These are phyloP conservation scores for Sebastes baramenuke DNA, from an alignment of 2,797 vertebrate species.

Conservation along the genomic window DNA sequence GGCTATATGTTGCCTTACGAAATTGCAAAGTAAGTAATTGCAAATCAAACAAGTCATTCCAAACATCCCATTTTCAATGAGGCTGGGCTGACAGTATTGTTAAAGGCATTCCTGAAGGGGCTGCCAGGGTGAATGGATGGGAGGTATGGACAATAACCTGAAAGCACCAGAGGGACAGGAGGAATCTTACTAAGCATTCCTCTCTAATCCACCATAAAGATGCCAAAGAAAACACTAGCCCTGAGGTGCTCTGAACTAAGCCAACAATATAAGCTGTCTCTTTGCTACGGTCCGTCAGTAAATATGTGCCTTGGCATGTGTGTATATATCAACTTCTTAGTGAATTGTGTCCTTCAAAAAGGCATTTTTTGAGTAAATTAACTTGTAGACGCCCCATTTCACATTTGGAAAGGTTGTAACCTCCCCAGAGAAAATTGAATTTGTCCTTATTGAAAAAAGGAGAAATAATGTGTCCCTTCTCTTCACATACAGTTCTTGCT, in stretches of 20 bases:
- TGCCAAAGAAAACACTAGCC: constrained; percentile 75
- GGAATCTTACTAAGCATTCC: constrained; percentile 83
- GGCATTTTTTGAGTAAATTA: constrained; percentile 11
- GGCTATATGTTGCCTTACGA: constrained; percentile 37
- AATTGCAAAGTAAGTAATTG: constrained; percentile 65
- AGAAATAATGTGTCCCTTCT: not conserved
- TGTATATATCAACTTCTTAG: constrained; percentile 9
- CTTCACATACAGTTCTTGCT: not conserved
- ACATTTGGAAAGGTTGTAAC: not conserved
- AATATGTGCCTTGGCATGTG: constrained; percentile 51
- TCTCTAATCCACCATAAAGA: constrained; percentile 81
- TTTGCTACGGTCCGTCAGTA: constrained; percentile 41
- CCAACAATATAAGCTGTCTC: constrained; percentile 70
- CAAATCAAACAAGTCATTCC: constrained; percentile 76
- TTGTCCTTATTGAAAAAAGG: not conserved
- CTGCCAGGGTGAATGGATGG: constrained; percentile 70
- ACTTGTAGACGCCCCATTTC: not conserved
- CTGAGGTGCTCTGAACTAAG: constrained; percentile 67
- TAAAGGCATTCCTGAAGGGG: constrained; percentile 75
- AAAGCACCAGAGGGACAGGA: constrained; percentile 74
- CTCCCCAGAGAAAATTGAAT: not conserved
- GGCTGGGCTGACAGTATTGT: constrained; percentile 64
- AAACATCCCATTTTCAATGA: constrained; percentile 58
- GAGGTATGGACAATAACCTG: constrained; percentile 76
- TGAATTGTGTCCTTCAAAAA: constrained; percentile 20